Evolutionary conservation across 92 coral and sea anemone species (phyloP), one percentile per base, ranked within the genome.

Genomic region (Blastomussa wellsi): DNA sequence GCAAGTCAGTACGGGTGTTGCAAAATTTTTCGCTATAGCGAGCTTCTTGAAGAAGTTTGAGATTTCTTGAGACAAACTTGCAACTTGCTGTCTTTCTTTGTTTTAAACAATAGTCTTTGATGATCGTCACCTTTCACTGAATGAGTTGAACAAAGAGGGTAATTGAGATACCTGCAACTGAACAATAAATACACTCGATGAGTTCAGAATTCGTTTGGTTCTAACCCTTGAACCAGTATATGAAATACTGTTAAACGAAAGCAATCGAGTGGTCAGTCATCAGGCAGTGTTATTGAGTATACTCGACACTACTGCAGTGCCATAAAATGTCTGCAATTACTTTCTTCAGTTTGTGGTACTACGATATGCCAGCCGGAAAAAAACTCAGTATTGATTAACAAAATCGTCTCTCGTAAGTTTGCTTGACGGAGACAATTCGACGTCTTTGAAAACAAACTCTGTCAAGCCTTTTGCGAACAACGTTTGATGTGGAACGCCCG

Each of bases 361-460:
- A 16, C 13, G 15, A 5, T 32, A 15, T 26, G 1, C 39, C n/a
- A n/a, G n/a, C n/a, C n/a, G n/a, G n/a, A n/a, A n/a, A n/a, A n/a
- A 76, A 28, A 49, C 79, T 53, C 44, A 52, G 39, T 19, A 9
- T 31, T 52, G 5, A 32, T 76, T 75, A 51, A 51, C 4, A 31
- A 29, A 75, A 17, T 24, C 33, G 22, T 17, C 17, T 35, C 22
- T 79, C 33, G 60, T 7, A 19, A 60, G 33, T n/a, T 39, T 60
- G 17, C 29, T 66, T 28, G 32, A 79, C 82, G 20, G 31, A 79
- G 41, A n/a, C n/a, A n/a, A n/a, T n/a, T n/a, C n/a, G n/a, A n/a
- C n/a, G n/a, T n/a, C n/a, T n/a, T n/a, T n/a, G n/a, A n/a, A n/a
- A n/a, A n/a, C n/a, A n/a, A n/a, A n/a, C n/a, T n/a, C n/a, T n/a